These are phyloP conservation scores for Tretioscincus oriximinensis DNA, from an alignment of 2,113 vertebrate genomes.

Conservation along the genomic window DNA sequence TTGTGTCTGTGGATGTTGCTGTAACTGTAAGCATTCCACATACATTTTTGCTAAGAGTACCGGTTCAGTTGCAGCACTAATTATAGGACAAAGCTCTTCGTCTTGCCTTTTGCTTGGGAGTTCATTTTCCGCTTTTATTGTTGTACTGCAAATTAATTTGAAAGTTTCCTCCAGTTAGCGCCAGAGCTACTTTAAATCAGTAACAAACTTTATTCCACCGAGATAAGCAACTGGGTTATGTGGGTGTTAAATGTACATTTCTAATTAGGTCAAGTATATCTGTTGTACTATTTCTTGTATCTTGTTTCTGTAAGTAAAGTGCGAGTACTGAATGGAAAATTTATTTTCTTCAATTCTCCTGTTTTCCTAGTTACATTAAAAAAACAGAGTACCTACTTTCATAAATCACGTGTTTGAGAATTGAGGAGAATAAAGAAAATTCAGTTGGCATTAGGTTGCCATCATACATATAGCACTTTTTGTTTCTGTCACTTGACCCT, in stretches of 20 bases:
- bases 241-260: background rate
- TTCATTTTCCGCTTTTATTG: background rate
- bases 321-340: background rate
- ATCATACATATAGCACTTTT: background rate
- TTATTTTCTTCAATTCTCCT: background rate
- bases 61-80: background rate
- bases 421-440: conserved; percentile 17
- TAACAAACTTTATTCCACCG: rapidly evolving
- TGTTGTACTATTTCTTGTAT: background rate
- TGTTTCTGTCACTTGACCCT: background rate
- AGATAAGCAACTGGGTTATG: background rate
- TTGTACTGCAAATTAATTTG: background rate
- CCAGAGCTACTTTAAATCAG: background rate
- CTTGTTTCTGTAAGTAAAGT: background rate
- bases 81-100: background rate
- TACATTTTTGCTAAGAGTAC: background rate
- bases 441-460: background rate
- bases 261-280: background rate
- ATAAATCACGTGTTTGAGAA: background rate
- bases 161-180: background rate
- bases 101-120: background rate
- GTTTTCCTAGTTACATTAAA: background rate
- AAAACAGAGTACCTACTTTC: background rate
- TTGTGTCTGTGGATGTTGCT: background rate
- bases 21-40: conserved; percentile 16